These are phyloP conservation scores for Macrotis lagotis DNA, from an alignment of 2,113 vertebrate species.

Conservation along the genomic window DNA sequence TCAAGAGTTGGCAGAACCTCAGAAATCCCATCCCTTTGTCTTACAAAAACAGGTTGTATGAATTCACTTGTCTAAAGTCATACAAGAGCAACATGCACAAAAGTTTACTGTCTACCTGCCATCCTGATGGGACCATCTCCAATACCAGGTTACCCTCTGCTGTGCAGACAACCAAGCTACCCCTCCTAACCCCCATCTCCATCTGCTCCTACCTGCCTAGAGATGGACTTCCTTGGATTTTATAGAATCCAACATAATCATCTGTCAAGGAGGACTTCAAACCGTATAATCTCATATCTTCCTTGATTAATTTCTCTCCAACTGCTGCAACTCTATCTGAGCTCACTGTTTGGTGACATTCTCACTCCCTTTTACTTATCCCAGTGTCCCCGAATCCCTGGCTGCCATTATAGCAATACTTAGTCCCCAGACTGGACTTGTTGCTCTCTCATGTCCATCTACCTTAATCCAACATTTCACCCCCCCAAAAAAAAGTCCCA, in stretches of 20 bases:
- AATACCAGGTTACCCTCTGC: not conserved
- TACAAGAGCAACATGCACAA: not conserved
- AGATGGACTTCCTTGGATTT: not conserved
- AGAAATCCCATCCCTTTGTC: not conserved
- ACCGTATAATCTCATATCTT: not conserved
- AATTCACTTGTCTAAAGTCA: not conserved
- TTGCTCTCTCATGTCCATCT: not conserved
- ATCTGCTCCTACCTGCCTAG: not conserved
- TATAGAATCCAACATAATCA: not conserved
- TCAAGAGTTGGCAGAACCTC: not conserved
- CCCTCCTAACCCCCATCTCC: not conserved
- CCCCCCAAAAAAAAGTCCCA: not conserved
- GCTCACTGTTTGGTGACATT: not conserved
- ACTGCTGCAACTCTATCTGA: not conserved
- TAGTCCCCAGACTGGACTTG: not conserved
- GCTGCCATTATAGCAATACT: not conserved
- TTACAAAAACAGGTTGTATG: not conserved
- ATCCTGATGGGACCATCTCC: not conserved
- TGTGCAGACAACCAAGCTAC: not conserved
- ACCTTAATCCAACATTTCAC: not conserved
- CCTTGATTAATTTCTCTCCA: not conserved
- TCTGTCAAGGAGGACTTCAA: not conserved
- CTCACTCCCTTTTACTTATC: not conserved
- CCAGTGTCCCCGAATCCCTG: not conserved
- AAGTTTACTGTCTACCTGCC: not conserved